These are phyloP conservation scores for Pteromalus puparum DNA, from an alignment of 1,140 invertebrate species.

Conservation along the genomic window DNA sequence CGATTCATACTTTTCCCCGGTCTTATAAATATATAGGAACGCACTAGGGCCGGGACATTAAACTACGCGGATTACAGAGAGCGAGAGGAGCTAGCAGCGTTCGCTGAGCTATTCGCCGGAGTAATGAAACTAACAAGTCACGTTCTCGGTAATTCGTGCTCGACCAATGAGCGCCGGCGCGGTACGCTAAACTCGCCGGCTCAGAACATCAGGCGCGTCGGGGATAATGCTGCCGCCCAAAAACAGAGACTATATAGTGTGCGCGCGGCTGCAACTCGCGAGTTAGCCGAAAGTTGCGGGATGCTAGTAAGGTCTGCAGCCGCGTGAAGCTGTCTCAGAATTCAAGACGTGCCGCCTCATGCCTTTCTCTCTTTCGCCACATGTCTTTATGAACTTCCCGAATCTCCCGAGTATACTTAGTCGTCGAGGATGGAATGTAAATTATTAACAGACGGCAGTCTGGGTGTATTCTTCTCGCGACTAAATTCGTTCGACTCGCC, in stretches of 20 bases:
- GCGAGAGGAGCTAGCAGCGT: not conserved
- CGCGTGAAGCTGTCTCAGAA: slow-evolving; percentile 12
- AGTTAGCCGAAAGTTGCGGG: slow-evolving; percentile 24
- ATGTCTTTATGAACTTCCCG: slow-evolving; percentile 42
- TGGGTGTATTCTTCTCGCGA: not conserved
- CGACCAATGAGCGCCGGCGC: slow-evolving; percentile 16
- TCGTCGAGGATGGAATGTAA: slow-evolving; percentile 8
- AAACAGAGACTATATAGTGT: not conserved
- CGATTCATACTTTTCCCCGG: not conserved
- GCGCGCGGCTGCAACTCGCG: not conserved
- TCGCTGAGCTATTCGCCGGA: not conserved
- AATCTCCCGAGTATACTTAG: slow-evolving; percentile 20
- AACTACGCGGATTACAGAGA: not conserved
- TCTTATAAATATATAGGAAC: not conserved
- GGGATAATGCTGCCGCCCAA: slow-evolving; percentile 27
- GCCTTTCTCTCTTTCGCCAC: not conserved
- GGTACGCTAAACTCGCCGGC: not conserved
- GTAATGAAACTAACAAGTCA: slow-evolving; percentile 49
- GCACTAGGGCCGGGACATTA: not conserved
- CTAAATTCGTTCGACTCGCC: not conserved
- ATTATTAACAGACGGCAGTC: not conserved
- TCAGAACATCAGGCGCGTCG: not conserved
- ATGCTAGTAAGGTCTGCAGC: not conserved
- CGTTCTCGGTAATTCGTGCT: slow-evolving; percentile 37
- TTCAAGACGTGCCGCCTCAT: slow-evolving; percentile 18